Conservation (phyloP, 1,140 invertebrate species). For the Melitaea cinxia region DNA sequence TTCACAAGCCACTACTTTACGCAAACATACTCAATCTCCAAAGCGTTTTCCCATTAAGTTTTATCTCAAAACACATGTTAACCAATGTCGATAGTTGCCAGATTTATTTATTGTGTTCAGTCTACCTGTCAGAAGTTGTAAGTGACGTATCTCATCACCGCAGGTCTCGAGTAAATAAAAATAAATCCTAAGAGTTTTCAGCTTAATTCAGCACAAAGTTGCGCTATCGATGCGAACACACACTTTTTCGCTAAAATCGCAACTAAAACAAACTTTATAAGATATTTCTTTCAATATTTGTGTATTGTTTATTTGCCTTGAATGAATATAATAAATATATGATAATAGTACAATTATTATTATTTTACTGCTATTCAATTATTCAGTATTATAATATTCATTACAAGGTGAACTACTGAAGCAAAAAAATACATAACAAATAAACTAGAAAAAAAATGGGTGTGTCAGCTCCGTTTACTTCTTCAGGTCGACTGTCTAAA, state of each 20-base stretch:
- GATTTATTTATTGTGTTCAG: slow-evolving; percentile 24
- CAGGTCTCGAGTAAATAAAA: slow-evolving; percentile 16
- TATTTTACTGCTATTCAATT: too few relatives aligned
- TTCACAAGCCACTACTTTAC: too few relatives aligned
- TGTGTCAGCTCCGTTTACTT: too few relatives aligned
- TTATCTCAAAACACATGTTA: not conserved
- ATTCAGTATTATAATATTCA: too few relatives aligned
- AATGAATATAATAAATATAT: too few relatives aligned
- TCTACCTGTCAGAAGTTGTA: slow-evolving; percentile 21
- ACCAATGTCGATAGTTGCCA: not conserved
- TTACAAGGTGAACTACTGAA: too few relatives aligned
- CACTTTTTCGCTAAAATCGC: slow-evolving; percentile 1
- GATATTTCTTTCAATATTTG: too few relatives aligned
- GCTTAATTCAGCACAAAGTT: slow-evolving; percentile 17
- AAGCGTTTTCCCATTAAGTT: not conserved
- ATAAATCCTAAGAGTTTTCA: slow-evolving; percentile 22
- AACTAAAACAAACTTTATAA: not conserved
- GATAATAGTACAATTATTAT: too few relatives aligned
- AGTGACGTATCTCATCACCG: slow-evolving; percentile 22
- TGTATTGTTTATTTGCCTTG: too few relatives aligned
- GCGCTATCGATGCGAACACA: not conserved
- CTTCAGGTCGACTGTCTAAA: too few relatives aligned
- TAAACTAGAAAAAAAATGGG: too few relatives aligned
- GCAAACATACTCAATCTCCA: not conserved
- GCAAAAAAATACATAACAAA: too few relatives aligned